Evolutionary conservation across 2,888 invertebrate genomes (phyloP), one percentile per base, ranked within the genome.

Genomic region (Leptinotarsa peninsularis): DNA sequence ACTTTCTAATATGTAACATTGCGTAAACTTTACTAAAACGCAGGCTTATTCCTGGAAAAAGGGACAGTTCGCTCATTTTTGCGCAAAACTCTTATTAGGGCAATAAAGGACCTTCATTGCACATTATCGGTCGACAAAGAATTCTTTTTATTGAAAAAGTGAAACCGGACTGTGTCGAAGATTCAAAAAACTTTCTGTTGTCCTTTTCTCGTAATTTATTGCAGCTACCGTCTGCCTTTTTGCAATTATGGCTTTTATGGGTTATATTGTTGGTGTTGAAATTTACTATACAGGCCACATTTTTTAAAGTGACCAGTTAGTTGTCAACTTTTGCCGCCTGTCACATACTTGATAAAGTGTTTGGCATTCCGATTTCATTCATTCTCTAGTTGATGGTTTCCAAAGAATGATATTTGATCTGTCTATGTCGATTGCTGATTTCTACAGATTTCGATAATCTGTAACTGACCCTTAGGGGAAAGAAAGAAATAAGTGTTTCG

Each of bases 211-310:
- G 58, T 78, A 76, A 79, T 79, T 77, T 79, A 79, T 78, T 72
- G 72, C 77, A 50, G 80, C 81, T 82, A 82, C 82, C 76, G 82
- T 78, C 80, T 76, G 79, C 80, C 80, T 81, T 80, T 78, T 79
- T 76, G 78, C 78, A 79, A 79, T 82, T 78, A 82, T 79, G 75
- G 72, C 79, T 54, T 79, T 80, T 80, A 80, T 78, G 79, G 80
- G 76, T 77, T 72, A 75, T 76, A 78, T 81, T 81, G 81, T 81
- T 74, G 75, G 72, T 72, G 56, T 58, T 54, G 67, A 76, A 73
- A 76, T 78, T 75, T 76, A 74, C 67, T 75, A 75, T 72, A 76
- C 72, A 69, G 60, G 76, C 73, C 75, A 76, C 75, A 76, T 78
- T 78, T 78, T 78, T 78, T 78, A 75, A 78, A 76, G 49, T 78